Evolutionary conservation across 2,888 invertebrate genomes (phyloP).

Genomic region (Pachydiplax longipennis): DNA sequence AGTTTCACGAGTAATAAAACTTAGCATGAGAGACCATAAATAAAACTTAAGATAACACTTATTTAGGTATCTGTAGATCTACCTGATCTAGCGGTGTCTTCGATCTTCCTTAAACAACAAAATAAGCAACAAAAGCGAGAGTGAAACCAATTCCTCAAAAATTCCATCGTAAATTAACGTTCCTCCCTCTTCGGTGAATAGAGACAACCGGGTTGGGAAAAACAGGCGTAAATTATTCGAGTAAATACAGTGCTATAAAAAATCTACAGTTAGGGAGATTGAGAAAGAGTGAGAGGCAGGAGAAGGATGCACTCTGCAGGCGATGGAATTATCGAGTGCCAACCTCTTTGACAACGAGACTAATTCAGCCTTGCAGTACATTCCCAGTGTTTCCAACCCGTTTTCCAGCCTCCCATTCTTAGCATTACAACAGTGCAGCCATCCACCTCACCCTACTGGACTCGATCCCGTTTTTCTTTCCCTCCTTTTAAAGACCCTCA

Average conservation of each 20-base stretch:
- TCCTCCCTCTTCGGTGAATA: neutral
- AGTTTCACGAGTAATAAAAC: no score
- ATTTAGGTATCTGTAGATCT: neutral
- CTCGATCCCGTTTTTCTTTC: neutral
- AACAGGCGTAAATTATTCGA: neutral
- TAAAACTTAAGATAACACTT: no score
- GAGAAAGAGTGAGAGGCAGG: neutral
- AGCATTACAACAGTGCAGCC: neutral
- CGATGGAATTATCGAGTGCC: constrained; percentile 42
- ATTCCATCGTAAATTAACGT: neutral
- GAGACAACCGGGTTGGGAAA: neutral
- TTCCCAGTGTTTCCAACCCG: constrained; percentile 23
- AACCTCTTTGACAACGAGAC: constrained; percentile 36
- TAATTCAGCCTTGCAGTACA: constrained; percentile 24
- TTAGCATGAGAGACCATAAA: no score
- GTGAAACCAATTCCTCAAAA: neutral
- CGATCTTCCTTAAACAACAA: neutral
- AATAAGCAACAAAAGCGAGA: neutral
- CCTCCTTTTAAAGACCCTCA: neutral
- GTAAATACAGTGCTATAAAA: neutral
- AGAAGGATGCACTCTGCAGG: neutral
- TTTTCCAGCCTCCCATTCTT: neutral
- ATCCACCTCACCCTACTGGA: neutral
- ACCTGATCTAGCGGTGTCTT: neutral
- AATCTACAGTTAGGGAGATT: neutral